phyloP scores from a whole-genome alignment of 2,797 vertebrate genomes.

The Smutsia temminckii region DNA sequence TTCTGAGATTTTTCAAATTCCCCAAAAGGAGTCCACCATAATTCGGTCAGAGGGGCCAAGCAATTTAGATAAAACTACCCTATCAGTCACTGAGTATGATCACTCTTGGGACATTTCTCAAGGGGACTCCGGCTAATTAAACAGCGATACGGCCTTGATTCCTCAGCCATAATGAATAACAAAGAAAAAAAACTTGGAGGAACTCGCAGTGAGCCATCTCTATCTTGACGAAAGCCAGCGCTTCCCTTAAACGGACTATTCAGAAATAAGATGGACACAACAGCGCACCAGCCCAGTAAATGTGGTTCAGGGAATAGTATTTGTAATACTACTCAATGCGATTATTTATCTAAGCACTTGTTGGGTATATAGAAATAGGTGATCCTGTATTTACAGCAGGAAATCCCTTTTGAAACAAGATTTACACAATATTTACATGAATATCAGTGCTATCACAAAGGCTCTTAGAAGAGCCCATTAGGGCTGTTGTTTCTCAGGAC shows the following conservation, averaged over 20 bases:
- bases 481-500: background rate
- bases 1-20: background rate
- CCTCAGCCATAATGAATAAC: background rate
- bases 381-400: background rate
- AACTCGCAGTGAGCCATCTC: background rate
- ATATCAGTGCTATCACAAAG: background rate
- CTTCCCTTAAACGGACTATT: background rate
- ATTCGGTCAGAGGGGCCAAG: background rate
- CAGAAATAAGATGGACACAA: background rate
- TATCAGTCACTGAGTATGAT: background rate
- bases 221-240: background rate
- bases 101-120: constrained; percentile 44
- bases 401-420: background rate
- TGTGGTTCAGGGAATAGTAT: background rate
- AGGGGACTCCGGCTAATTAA: constrained; percentile 32
- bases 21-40: background rate
- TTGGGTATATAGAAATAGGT: background rate
- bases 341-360: background rate
- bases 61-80: background rate
- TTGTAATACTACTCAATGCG: background rate
- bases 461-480: background rate
- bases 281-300: background rate
- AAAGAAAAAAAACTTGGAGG: background rate
- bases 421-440: no score
- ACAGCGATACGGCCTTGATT: background rate